Conservation (phyloP, 2,888 invertebrate species). For the Acholoe squamosa region DNA sequence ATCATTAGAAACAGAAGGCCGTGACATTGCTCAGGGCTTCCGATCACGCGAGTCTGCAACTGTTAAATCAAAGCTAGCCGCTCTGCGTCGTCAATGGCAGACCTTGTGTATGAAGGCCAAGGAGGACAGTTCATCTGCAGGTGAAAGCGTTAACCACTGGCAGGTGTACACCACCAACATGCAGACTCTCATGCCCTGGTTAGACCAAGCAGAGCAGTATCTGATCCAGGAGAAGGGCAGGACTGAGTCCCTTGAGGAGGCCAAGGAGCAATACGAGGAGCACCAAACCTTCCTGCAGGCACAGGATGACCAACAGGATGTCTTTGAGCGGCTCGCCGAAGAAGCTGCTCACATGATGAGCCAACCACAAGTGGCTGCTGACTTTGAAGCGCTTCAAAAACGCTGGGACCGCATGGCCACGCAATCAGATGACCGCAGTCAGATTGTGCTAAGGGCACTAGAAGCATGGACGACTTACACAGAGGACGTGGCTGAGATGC, state of each 20-base stretch:
- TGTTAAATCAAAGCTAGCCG: conserved; percentile 89
- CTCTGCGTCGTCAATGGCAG: conserved; percentile 90
- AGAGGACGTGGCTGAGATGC: conserved; percentile 75
- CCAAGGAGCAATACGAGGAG: conserved; percentile 85
- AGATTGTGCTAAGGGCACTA: conserved; percentile 77
- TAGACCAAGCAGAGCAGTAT: conserved; percentile 93
- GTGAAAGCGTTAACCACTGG: conserved; percentile 92
- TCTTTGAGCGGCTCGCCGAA: conserved; percentile 79
- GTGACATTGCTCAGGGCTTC: conserved; percentile 86
- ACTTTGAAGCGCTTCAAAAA: conserved; percentile 77
- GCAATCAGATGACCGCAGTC: conserved; percentile 76
- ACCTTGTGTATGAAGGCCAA: conserved; percentile 90
- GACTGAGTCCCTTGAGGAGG: conserved; percentile 91
- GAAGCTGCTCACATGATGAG: conserved; percentile 80
- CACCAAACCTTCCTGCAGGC: conserved; percentile 90
- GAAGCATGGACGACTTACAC: conserved; percentile 78
- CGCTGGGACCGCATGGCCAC: conserved; percentile 77
- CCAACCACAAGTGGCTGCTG: conserved; percentile 78
- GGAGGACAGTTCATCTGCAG: conserved; percentile 89
- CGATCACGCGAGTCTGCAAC: conserved; percentile 87
- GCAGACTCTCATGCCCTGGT: conserved; percentile 92
- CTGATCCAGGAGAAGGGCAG: conserved; percentile 89
- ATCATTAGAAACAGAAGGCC: conserved; percentile 90
- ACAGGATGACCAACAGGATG: conserved; percentile 87
- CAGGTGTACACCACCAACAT: conserved; percentile 91